Evolutionary conservation across 2,797 vertebrate genomes (phyloP), one percentile per base, ranked within the genome.

Genomic region (Caiman crocodilus): DNA sequence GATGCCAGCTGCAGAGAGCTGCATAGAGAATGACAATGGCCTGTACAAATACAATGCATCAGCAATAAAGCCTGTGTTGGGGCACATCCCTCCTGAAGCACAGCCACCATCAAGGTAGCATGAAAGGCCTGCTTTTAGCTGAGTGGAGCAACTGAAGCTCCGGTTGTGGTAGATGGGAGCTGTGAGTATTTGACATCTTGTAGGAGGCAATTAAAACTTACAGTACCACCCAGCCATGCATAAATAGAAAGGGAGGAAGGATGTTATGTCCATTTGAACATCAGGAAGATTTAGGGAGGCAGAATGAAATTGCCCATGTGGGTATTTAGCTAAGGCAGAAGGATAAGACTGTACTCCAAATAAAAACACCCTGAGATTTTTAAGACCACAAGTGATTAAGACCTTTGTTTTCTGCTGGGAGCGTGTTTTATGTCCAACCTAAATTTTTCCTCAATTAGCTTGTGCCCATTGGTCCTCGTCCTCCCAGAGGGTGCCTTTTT

Each of bases 1-100:
- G 89, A 88, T 86, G 96, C 97, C 96, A 97, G 97, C 96, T 97
- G 96, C 96, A 96, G 90, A 94, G 83, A 94, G 92, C 42, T 16
- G 82, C 93, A n/a, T 79, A 1, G 84, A 67, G 96, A 97, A 97
- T 97, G 94, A 97, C 96, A 96, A 93, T 97, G 94, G 80, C 94
- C 88, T 96, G 65, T 95, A 92, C 94, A 91, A 94, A 93, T 89
- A 91, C 92, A 95, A 92, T 71, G 90, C 89, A 80, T 58, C 91
- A 81, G 94, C 95, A 84, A 7, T 55, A 76, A 75, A 84, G 92
- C 63, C 56, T 9, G 71, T 64, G 81, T 89, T 61, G 6, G 71
- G 92, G 89, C 83, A 61, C 1, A 1, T 65, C 78, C 50, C 89
- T 84, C 74, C 89, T 65, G 73, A 4, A 28, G 57, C 55, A 12